Evolutionary conservation across 1,140 invertebrate species (phyloP).

Genomic region (Oscheius sp.): DNA sequence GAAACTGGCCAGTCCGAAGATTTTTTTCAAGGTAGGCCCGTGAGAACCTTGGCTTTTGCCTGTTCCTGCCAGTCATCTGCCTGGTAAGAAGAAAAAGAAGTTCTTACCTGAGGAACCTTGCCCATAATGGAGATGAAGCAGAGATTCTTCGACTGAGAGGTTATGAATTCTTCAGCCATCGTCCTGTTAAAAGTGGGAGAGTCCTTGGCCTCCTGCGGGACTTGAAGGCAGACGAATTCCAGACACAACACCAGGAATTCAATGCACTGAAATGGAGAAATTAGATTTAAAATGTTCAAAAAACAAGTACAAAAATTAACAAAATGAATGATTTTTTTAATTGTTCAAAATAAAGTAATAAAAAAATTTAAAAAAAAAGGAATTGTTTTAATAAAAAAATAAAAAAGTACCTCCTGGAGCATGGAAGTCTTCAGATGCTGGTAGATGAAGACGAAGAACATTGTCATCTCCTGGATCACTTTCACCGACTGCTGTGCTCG

Average conservation of each 20-base stretch:
- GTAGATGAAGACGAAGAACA: slow-evolving; percentile 32
- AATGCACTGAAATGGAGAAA: neutral
- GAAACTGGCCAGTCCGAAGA: no score
- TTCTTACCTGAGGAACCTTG: slow-evolving; percentile 20
- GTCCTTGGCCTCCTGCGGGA: neutral
- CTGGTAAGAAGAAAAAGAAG: no score
- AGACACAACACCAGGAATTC: slow-evolving; percentile 14
- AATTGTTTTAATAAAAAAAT: neutral
- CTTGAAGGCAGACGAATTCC: slow-evolving; percentile 1
- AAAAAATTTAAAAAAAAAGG: neutral
- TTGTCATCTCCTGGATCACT: slow-evolving; percentile 25
- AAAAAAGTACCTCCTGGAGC: neutral
- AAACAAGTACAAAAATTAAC: neutral
- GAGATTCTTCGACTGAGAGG: slow-evolving; percentile 11
- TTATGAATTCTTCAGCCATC: slow-evolving; percentile 8
- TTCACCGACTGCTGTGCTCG: slow-evolving; percentile 26
- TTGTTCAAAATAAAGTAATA: neutral
- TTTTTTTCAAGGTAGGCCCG: no score
- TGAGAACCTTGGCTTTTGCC: no score
- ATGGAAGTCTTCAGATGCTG: slow-evolving; percentile 22
- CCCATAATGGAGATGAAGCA: slow-evolving; percentile 17
- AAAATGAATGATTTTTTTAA: neutral
- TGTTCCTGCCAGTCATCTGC: no score
- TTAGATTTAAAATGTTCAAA: neutral
- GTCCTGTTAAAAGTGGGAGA: neutral